phyloP scores from a whole-genome alignment of 2,888 invertebrate species.

The Autographa pulchrina region DNA sequence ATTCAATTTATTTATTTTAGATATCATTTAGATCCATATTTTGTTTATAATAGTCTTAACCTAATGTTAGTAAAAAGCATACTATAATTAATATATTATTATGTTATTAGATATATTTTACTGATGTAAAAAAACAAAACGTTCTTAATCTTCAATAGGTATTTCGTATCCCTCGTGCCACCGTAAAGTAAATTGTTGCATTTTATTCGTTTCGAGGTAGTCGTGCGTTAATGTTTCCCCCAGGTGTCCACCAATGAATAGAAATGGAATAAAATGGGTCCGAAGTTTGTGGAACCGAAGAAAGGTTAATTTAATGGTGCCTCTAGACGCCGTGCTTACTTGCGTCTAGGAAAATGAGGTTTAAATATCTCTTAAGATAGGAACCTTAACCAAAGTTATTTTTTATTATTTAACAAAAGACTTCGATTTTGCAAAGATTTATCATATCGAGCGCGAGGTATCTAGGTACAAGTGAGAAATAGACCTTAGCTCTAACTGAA shows the following conservation, averaged over 20 bases:
- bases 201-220: constrained; percentile 27
- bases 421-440: no score
- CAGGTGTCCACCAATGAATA: constrained; percentile 66
- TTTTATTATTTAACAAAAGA: no score
- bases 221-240: constrained; percentile 46
- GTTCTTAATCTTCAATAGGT: background rate
- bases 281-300: constrained; percentile 66
- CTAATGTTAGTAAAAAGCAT: no score
- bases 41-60: no score
- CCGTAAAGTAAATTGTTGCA: constrained; percentile 19
- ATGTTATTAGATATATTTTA: background rate
- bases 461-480: no score
- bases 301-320: constrained; percentile 81
- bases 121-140: background rate
- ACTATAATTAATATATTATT: no score
- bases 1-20: no score
- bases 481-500: background rate
- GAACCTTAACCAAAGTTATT: no score
- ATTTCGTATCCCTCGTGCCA: background rate
- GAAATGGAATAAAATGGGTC: constrained; percentile 76
- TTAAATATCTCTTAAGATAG: no score
- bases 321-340: constrained; percentile 50
- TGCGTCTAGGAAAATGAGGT: no score
- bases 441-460: no score
- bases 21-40: no score